Base-by-base conservation (phyloP, 2,797 vertebrate species). In the Amazona ochrocephala region DNA sequence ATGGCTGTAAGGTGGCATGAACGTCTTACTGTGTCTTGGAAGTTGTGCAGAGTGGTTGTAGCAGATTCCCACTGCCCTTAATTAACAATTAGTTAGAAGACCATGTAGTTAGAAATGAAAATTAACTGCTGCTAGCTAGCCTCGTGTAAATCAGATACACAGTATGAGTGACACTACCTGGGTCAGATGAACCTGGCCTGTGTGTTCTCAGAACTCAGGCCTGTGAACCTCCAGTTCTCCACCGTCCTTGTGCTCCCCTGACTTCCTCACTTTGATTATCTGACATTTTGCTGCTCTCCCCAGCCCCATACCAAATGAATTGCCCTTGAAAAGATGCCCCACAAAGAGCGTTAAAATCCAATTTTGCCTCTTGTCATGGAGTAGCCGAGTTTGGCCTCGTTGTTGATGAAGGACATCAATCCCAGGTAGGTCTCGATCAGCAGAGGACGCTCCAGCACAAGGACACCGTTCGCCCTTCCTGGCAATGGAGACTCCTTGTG, bases 401-500 rank as follows among this genome's bases (percentile, higher is more conserved):
- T 99, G 98, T 99, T 99, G 97, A 99, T 99, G 98, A 99, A 99
- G 95, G 99, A 99, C 99, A 99, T 98, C 56, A 99, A 90, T 15
- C 99, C 99, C 97, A 99, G 97, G 83, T 99, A 99, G 82, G 99
- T 99, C 98, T 99, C 99, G 3, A 99, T 99, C 91, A 99, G 98
- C 19, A 99, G 98, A 18, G 99, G 99, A 9, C 98, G 96, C 86
- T 99, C 99, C 96, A 99, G 93, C 94, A 99, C 98, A 81, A 99
- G 98, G 44, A 99, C 98, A 0, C 98, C 98, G 0, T 97, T 98
- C 1, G 98, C 97, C 32, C 98, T 97, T 1, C 99, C 99, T 0
- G 98, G 98, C 74, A 98, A 90, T 0, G 99, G 98, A 17, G 95
- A 93, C 60, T 99, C 99, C 91, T 99, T 99, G 14, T 99, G 98